Percentiles rank a stretch among this genome's conserved stretches.
These are phyloP conservation scores for Lophius piscatorius DNA, from an alignment of 2,113 vertebrate genomes.

Conservation along the genomic window DNA sequence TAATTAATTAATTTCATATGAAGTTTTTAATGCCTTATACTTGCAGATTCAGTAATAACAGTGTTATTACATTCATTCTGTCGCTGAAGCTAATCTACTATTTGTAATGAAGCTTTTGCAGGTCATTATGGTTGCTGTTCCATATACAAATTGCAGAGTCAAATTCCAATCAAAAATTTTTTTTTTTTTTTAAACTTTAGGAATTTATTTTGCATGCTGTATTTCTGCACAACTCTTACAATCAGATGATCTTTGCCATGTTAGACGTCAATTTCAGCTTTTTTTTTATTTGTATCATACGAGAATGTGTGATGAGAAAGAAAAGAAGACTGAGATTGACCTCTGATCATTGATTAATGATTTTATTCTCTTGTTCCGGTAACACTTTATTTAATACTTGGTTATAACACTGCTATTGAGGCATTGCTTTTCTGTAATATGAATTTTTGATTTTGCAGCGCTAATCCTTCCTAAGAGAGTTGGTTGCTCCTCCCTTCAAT, in stretches of 20 bases:
- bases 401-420: background rate
- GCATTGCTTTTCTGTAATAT: background rate
- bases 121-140: constrained; percentile 26
- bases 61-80: constrained; percentile 60
- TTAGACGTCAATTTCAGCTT: constrained; percentile 56
- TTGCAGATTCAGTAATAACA: constrained; percentile 15
- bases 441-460: background rate
- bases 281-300: constrained; percentile 40
- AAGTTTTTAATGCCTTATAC: constrained; percentile 9
- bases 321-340: constrained; percentile 49
- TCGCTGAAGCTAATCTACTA: constrained; percentile 36
- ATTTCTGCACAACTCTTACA: constrained; percentile 30
- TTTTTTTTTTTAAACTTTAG: background rate
- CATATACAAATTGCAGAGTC: constrained; percentile 43
- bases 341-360: constrained; percentile 37
- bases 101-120: too few relatives aligned
- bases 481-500: too few relatives aligned
- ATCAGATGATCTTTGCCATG: constrained; percentile 29
- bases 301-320: constrained; percentile 10
- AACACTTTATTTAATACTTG: constrained; percentile 70
- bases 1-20: constrained; percentile 50
- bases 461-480: too few relatives aligned
- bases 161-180: too few relatives aligned
- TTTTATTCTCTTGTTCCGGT: constrained; percentile 31
- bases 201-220: constrained; percentile 19